These are phyloP conservation scores for Polyommatus iphigenia DNA, from an alignment of 2,888 invertebrate species.

Conservation along the genomic window DNA sequence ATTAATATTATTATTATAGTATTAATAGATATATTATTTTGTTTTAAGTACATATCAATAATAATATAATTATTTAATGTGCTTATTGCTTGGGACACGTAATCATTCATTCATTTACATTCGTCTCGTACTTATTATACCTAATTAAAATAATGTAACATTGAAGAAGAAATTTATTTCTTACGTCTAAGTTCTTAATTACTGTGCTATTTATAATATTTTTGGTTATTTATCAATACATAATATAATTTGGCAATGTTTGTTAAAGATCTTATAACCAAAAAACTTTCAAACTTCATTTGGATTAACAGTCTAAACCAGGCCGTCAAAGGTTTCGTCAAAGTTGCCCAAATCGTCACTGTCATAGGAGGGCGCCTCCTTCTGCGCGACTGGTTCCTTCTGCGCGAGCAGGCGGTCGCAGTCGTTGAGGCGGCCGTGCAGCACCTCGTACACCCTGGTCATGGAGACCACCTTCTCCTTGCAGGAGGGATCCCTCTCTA, in stretches of 20 bases:
- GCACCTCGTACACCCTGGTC: conserved; percentile 71
- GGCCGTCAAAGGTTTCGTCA: conserved; percentile 63
- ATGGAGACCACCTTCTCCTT: conserved; percentile 76
- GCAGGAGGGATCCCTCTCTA: conserved; percentile 73
- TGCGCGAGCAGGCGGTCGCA: conserved; percentile 69
- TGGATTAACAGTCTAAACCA: conserved; percentile 49
- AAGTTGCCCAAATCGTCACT: conserved; percentile 67
- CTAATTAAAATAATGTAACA: background rate
- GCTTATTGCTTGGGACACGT: conserved; percentile 75
- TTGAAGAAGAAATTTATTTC: background rate
- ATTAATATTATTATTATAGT: background rate
- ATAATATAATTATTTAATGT: conserved; percentile 31
- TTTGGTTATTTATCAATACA: background rate
- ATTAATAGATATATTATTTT: background rate
- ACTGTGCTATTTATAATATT: background rate
- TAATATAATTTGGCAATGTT: background rate
- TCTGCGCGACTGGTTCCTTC: conserved; percentile 54
- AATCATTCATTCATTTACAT: conserved; percentile 38
- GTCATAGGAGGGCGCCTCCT: conserved; percentile 57
- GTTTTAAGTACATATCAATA: conserved; percentile 25
- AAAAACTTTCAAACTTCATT: background rate
- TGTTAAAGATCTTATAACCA: background rate
- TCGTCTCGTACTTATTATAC: background rate
- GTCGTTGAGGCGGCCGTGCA: conserved; percentile 69
- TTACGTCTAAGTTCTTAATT: background rate